A percentile compares a stretch with the other conserved stretches of the same genome.
These are phyloP conservation scores for Zapus hudsonius DNA, from an alignment of 2,113 vertebrate species.

Conservation along the genomic window DNA sequence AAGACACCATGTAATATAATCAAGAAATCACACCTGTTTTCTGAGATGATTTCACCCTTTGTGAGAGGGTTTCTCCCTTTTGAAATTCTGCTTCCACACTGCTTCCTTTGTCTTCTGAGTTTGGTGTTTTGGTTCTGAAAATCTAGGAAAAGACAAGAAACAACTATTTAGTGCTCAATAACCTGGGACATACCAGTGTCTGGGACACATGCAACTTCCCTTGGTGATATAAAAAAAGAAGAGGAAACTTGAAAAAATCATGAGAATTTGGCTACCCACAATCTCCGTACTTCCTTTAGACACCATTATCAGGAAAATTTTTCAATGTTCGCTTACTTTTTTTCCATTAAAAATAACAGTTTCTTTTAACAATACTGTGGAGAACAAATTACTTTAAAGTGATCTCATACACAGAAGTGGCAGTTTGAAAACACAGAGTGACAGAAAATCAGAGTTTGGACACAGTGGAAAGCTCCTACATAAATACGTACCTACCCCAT, in stretches of 20 bases:
- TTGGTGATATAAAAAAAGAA: too few species aligned
- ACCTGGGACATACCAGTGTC: background rate
- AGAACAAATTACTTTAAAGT: background rate
- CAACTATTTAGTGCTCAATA: background rate
- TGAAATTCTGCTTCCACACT: background rate
- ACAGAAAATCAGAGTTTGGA: too few species aligned
- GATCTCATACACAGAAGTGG: background rate
- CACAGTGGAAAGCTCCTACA: too few species aligned
- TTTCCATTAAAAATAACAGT: background rate
- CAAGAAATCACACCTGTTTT: background rate
- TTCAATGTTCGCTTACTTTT: too few species aligned
- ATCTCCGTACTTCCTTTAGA: too few species aligned
- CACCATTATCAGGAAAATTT: too few species aligned
- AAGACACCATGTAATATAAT: background rate
- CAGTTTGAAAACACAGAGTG: too few species aligned
- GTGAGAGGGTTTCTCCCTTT: background rate
- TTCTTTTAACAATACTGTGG: background rate
- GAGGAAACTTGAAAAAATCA: too few species aligned
- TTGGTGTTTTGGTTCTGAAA: background rate
- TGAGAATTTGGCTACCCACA: too few species aligned
- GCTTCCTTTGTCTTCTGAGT: background rate
- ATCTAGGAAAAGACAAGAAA: background rate
- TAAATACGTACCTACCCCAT: too few species aligned
- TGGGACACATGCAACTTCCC: background rate
- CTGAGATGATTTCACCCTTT: background rate